Evolutionary conservation across 2,888 invertebrate genomes (phyloP).

Genomic region (Congeria kusceri): DNA sequence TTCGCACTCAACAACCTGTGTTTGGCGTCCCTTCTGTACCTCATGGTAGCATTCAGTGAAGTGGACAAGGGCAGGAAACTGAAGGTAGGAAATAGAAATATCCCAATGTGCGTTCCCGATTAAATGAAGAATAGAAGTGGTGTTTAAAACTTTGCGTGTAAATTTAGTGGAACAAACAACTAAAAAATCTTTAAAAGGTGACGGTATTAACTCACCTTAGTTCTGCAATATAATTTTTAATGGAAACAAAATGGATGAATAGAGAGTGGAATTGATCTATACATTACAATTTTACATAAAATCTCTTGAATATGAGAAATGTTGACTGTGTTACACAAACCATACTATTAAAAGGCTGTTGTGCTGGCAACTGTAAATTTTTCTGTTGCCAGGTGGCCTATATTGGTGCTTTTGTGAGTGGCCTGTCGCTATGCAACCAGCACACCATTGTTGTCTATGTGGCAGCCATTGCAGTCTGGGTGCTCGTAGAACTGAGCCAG

Average conservation of each 20-base stretch:
- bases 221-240: too few relatives aligned
- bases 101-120: too few relatives aligned
- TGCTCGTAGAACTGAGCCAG: conserved; percentile 62
- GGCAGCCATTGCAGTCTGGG: conserved; percentile 75
- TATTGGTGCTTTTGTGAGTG: conserved; percentile 79
- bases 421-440: conserved; percentile 82
- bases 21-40: conserved; percentile 72
- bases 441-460: conserved; percentile 83
- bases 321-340: too few relatives aligned
- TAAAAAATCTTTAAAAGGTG: too few relatives aligned
- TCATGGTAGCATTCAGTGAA: conserved; percentile 71
- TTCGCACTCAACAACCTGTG: conserved; percentile 83
- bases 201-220: too few relatives aligned
- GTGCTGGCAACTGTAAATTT: neutral
- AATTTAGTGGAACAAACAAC: too few relatives aligned
- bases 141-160: too few relatives aligned
- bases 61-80: conserved; percentile 22
- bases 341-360: neutral
- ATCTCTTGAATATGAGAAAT: too few relatives aligned
- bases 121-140: too few relatives aligned
- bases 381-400: conserved; percentile 69
- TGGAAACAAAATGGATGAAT: too few relatives aligned
- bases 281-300: too few relatives aligned
- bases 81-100: conserved; percentile 39
- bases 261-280: too few relatives aligned